A percentile compares a stretch with the other conserved stretches of the same genome.
Conservation (phyloP, 2,113 vertebrate genomes). For the Oryzias woworae region DNA sequence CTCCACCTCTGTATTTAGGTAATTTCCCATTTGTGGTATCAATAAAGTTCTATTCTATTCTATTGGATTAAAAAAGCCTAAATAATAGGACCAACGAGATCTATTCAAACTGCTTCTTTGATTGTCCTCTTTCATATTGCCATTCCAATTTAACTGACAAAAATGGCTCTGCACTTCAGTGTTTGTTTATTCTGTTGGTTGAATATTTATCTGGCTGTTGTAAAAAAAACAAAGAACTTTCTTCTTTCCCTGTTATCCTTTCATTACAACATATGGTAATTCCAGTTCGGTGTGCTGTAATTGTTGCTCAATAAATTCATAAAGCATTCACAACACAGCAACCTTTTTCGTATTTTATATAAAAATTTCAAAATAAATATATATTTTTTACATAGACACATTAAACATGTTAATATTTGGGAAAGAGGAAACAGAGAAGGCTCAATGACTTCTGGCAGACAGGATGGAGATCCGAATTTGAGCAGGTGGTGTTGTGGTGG, state of each 20-base stretch:
- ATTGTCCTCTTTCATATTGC: neutral
- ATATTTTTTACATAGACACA: slow-evolving; percentile 78
- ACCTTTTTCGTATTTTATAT: slow-evolving; percentile 79
- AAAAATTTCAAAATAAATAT: slow-evolving; percentile 86
- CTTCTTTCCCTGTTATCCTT: slow-evolving; percentile 11
- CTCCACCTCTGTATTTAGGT: no score
- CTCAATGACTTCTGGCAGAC: slow-evolving; percentile 63
- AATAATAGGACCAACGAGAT: no score
- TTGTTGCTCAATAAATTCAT: slow-evolving; percentile 24
- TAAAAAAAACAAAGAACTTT: slow-evolving; percentile 6
- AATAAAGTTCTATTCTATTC: no score
- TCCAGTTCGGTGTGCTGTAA: slow-evolving; percentile 8
- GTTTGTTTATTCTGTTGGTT: slow-evolving; percentile 56
- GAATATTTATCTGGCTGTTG: slow-evolving; percentile 30
- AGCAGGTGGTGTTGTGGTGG: slow-evolving; percentile 22
- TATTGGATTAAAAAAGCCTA: no score
- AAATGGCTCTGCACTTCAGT: slow-evolving; percentile 45
- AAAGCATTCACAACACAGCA: slow-evolving; percentile 73
- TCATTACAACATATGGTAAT: slow-evolving; percentile 25
- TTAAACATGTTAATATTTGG: slow-evolving; percentile 76
- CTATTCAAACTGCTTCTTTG: no score
- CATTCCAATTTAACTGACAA: slow-evolving; percentile 31
- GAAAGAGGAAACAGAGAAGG: slow-evolving; percentile 73
- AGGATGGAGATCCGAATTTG: slow-evolving; percentile 46
- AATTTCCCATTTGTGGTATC: no score